Evolutionary conservation across 2,888 invertebrate species (phyloP), one percentile per base, ranked within the genome.

Genomic region (Drosophila anomalipes): DNA sequence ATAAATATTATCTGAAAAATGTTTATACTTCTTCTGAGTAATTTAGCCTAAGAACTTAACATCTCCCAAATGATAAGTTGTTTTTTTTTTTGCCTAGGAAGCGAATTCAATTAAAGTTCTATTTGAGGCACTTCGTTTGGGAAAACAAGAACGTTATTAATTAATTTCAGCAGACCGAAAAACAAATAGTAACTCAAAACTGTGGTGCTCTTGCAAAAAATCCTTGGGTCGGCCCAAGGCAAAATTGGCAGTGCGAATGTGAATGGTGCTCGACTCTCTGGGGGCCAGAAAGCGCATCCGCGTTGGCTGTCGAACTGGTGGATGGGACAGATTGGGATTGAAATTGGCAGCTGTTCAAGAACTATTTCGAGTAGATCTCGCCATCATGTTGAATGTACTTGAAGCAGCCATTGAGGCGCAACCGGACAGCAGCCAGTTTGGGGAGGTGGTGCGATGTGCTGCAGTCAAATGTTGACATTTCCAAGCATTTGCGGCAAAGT

Each of bases 81-180:
- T 4, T n/a, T 44, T 16, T 35, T 33, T 35, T 35, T 16, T 33
- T 44, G 70, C 51, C 62, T 72, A 85, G 77, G 79, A 78, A 75
- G 56, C 54, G 58, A 66, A 75, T 90, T 80, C 81, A 91, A 87
- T 86, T 88, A 83, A 85, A 84, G 77, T 85, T 87, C 77, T 87
- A 79, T 86, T 83, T 79, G 81, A 77, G 82, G 75, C 70, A 76
- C 76, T 73, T 83, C 81, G 76, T 90, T 91, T 89, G 82, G 81
- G 81, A 81, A 86, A 89, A 84, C 87, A 83, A 89, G 91, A 87
- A 86, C 77, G 82, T 89, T 92, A 88, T 88, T 91, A 91, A 91
- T 92, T 92, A 92, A 91, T 90, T 91, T 86, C 91, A 92, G 79
- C 88, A 92, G 91, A 92, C 91, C 91, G 91, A 91, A 91, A 91